A percentile compares a stretch with the other conserved stretches of the same genome.
These are phyloP conservation scores for Hyphantria cunea DNA, from an alignment of 1,140 invertebrate genomes.

Conservation along the genomic window DNA sequence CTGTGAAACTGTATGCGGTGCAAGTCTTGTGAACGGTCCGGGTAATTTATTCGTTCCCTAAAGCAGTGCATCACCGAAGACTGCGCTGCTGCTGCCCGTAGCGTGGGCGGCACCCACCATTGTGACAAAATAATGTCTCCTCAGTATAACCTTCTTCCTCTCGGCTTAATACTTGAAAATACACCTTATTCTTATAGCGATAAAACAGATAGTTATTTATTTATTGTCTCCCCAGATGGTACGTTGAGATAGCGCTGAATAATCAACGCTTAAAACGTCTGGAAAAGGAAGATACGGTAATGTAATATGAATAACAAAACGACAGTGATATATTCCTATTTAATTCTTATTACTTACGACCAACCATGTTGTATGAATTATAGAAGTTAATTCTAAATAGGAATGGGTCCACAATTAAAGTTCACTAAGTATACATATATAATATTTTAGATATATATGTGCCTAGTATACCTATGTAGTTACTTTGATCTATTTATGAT, in stretches of 20 bases:
- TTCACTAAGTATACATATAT: no score
- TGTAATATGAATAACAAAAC: conserved; percentile 81
- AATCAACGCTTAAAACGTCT: conserved; percentile 81
- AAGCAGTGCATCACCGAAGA: conserved; percentile 77
- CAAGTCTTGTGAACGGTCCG: conserved; percentile 50
- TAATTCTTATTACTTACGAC: conserved; percentile 72
- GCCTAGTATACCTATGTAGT: conserved; percentile 10
- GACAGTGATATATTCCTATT: conserved; percentile 76
- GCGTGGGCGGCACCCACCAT: conserved; percentile 75
- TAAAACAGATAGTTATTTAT: conserved; percentile 49
- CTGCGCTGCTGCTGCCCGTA: conserved; percentile 55
- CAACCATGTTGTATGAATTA: conserved; percentile 67
- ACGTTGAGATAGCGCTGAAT: conserved; percentile 73
- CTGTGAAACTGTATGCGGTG: conserved; percentile 58
- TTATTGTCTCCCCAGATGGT: conserved; percentile 62
- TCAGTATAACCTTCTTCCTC: conserved; percentile 61
- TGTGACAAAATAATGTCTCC: conserved; percentile 80
- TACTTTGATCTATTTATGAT: conserved; percentile 33
- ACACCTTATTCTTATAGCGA: conserved; percentile 43
- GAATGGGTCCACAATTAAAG: no score
- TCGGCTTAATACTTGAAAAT: conserved; percentile 42
- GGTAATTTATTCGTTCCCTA: conserved; percentile 77
- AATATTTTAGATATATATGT: no score
- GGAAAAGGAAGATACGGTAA: conserved; percentile 80
- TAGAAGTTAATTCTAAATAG: conserved; percentile 38